These are phyloP conservation scores for Drosophila neoperkinsi DNA, from an alignment of 2,888 invertebrate species.

Conservation along the genomic window DNA sequence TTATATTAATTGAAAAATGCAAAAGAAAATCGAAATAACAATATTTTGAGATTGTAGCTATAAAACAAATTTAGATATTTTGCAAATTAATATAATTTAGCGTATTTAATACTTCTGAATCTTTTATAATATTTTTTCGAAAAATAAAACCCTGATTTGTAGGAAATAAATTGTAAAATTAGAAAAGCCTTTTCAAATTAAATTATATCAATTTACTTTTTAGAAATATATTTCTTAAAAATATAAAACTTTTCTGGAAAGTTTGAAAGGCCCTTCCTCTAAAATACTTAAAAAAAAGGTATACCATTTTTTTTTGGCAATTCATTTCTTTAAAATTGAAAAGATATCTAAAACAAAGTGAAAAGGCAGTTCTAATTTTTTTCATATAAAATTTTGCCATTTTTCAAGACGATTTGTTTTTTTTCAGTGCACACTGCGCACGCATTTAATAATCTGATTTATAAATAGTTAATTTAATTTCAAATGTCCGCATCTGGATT, in stretches of 20 bases:
- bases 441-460: conserved; percentile 17
- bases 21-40: too few species aligned
- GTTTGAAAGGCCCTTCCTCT: too few species aligned
- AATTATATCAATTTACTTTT: background rate
- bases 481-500: background rate
- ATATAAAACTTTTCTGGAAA: too few species aligned
- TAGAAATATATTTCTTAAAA: too few species aligned
- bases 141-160: background rate
- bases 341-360: too few species aligned
- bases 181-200: background rate
- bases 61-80: background rate
- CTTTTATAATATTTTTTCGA: background rate
- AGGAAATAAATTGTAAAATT: background rate
- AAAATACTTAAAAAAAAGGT: too few species aligned
- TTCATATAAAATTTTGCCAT: background rate
- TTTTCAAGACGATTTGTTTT: background rate
- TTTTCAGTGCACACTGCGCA: background rate
- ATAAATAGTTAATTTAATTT: background rate
- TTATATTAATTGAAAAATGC: too few species aligned
- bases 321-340: too few species aligned
- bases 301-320: too few species aligned
- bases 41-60: too few species aligned
- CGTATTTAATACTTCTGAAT: background rate
- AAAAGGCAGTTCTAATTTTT: too few species aligned
- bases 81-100: too few species aligned